Evolutionary conservation across 2,113 vertebrate genomes (phyloP), one percentile per base, ranked within the genome.

Genomic region (Zosterops borbonicus): DNA sequence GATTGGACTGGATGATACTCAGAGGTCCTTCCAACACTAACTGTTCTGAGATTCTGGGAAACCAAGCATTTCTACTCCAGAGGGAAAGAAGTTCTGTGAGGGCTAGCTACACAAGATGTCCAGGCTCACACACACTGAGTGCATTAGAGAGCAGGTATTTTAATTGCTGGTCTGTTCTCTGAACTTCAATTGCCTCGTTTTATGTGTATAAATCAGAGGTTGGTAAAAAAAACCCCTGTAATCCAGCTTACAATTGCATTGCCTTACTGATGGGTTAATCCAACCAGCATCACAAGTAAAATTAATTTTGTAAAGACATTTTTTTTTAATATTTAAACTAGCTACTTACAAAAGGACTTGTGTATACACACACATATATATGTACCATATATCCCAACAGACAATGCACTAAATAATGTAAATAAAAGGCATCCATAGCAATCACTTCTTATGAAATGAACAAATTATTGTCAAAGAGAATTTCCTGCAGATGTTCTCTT

Each of bases 41-140:
- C 5, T 21, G n/a, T 59, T 52, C 39, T 4, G 1, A 29, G 18
- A 74, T 41, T 60, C 29, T 55, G 17, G 46, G 53, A 71, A 85
- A 83, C 11, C 22, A 67, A 7, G 1, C 8, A 39, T 27, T 55
- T 22, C 35, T 65, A 5, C 22, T 44, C 12, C 2, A 5, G 14
- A 52, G 8, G 6, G 9, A 22, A 52, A 53, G 3, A 53, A 69
- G 8, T 62, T 82, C 35, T 33, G 37, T 19, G 9, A 41, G 16
- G 41, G 42, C 15, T 64, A 85, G 20, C 24, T 24, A 31, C 16
- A 42, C 12, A 42, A 21, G 7, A 47, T 49, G 25, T 17, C 49
- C 25, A 70, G 14, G 41, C 4, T 77, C 24, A 35, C 37, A 35
- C 37, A 62, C 0, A 1, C 2, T 47, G 2, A 65, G 27, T 11